Evolutionary conservation across 2,113 vertebrate genomes (phyloP).

Genomic region (Nycticorax nycticorax): DNA sequence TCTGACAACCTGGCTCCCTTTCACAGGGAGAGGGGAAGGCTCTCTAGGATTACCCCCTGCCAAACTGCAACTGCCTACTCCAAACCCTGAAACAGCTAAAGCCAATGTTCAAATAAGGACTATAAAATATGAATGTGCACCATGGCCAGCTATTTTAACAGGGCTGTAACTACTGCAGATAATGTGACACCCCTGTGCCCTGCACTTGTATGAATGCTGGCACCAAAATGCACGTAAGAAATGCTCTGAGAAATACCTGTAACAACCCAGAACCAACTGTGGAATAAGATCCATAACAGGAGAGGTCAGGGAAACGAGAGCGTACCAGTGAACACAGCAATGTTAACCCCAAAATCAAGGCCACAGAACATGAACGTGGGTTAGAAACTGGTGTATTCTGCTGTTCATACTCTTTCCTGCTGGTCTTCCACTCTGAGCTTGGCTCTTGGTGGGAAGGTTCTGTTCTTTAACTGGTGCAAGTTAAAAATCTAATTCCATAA

Average conservation of each 20-base stretch:
- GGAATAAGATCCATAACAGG: not conserved
- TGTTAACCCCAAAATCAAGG: not conserved
- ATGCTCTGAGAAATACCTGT: not conserved
- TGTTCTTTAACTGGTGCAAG: not conserved
- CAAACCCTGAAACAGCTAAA: not conserved
- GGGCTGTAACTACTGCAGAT: not conserved
- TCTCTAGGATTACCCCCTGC: not conserved
- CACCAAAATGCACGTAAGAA: not conserved
- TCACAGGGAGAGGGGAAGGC: not conserved
- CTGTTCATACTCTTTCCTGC: not conserved
- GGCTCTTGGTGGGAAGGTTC: not conserved
- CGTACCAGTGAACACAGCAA: not conserved
- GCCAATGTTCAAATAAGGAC: not conserved
- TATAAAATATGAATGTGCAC: not conserved
- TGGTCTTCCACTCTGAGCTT: not conserved
- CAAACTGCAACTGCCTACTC: not conserved
- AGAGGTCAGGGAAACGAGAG: not conserved
- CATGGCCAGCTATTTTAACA: not conserved
- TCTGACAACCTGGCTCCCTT: not conserved
- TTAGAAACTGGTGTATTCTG: not conserved
- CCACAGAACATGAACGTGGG: not conserved
- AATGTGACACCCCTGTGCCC: not conserved
- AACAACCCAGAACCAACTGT: not conserved
- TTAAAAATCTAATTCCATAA: constrained; percentile 1
- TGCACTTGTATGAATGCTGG: not conserved